These are phyloP conservation scores for Lophius piscatorius DNA, from an alignment of 2,113 vertebrate species.

Conservation along the genomic window DNA sequence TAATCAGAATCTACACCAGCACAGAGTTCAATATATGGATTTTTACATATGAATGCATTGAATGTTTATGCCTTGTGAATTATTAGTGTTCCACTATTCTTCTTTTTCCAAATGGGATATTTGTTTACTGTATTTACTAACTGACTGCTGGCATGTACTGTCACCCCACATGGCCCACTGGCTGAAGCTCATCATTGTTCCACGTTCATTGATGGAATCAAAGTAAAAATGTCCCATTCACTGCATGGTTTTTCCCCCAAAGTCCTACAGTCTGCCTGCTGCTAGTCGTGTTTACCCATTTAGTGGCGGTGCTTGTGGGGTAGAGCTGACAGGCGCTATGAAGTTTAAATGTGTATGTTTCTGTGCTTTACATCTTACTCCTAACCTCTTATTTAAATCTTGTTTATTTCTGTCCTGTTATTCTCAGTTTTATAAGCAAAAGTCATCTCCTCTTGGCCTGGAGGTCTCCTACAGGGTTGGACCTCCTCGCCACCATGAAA, in stretches of 20 bases:
- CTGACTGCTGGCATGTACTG: slow-evolving; percentile 7
- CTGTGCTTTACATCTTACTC: background rate
- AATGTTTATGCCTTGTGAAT: slow-evolving; percentile 10
- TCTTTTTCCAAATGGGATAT: slow-evolving; percentile 21
- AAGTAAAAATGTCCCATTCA: slow-evolving; percentile 38
- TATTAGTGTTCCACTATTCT: background rate
- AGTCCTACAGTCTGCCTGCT: slow-evolving; percentile 22
- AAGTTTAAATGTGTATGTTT: slow-evolving; percentile 27
- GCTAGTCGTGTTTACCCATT: slow-evolving; percentile 23
- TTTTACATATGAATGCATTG: slow-evolving; percentile 12
- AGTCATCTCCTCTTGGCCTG: slow-evolving; percentile 57
- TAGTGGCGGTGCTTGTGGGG: slow-evolving; percentile 29
- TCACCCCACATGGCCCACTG: slow-evolving; percentile 32
- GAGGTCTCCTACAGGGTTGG: slow-evolving; percentile 76
- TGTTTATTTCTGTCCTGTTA: slow-evolving; percentile 17
- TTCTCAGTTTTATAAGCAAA: slow-evolving; percentile 63
- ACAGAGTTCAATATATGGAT: background rate
- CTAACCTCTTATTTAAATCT: slow-evolving; percentile 16
- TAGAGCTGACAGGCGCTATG: slow-evolving; percentile 19
- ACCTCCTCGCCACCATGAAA: slow-evolving; percentile 88
- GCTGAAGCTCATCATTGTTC: slow-evolving; percentile 43
- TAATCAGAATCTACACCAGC: background rate
- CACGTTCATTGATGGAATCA: too few relatives aligned
- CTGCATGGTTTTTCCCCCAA: slow-evolving; percentile 22
- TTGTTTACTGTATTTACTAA: slow-evolving; percentile 37